Base-by-base conservation (phyloP, 2,797 vertebrate species). In the Remorina albescens region DNA sequence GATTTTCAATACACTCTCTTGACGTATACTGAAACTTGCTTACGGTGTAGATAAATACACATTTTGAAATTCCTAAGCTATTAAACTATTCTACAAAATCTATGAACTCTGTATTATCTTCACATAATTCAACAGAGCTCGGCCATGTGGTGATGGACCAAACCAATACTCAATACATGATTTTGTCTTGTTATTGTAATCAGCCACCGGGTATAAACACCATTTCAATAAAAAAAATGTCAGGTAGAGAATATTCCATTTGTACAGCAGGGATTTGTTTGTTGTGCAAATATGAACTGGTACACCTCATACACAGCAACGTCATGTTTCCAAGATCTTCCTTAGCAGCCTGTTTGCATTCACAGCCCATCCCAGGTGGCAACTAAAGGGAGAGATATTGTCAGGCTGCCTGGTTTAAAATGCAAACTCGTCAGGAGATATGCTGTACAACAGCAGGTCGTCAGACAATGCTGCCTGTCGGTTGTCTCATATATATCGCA, bases 271-370 rank as follows among this genome's bases (percentile, higher is more conserved):
- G 78, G 63, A 83, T 76, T 74, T 84, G 81, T 78, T 84, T 87
- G 84, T 80, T 84, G 83, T 85, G 88, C 36, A 57, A 83, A 68
- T 78, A 76, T 79, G 86, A 86, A 84, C 71, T 67, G 67, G 77
- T 54, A 61, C 49, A 76, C 89, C 75, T 82, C 42, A 1, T 85
- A 89, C 86, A 91, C 84, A 67, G 82, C 74, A 63, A 78, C 78
- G 86, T 88, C 83, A 63, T 84, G 85, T 90, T 85, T 80, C 80
- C 73, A 51, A 82, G 84, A 84, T 78, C 76, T 60, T 84, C 68
- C 76, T 86, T 90, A 90, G 91, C 89, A 92, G 88, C 86, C 86
- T 90, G 88, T 92, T 90, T 89, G 78, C 85, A 89, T 92, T 90
- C 88, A 87, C 85, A 74, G 76, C 63, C 55, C 61, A 68, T 92